A percentile compares a stretch with the other conserved stretches of the same genome.
Conservation (phyloP, 1,140 invertebrate species). For the Drosophila sp. region DNA sequence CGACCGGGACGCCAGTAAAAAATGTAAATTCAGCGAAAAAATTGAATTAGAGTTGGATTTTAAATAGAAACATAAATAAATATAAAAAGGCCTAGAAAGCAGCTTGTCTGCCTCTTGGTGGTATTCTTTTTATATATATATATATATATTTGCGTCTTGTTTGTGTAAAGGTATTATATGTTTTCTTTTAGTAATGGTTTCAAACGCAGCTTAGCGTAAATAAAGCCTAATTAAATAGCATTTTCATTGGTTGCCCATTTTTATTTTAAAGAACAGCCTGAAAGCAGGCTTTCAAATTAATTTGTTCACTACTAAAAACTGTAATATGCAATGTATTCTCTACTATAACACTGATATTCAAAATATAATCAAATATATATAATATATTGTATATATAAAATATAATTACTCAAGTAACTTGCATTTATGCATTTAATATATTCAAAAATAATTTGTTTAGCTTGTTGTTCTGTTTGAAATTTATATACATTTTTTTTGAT, state of each 20-base stretch:
- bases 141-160: conserved; percentile 47
- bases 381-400: no score
- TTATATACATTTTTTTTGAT: no score
- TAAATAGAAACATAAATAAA: conserved; percentile 65
- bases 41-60: conserved; percentile 81
- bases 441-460: no score
- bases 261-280: conserved; percentile 8
- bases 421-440: no score
- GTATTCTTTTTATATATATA: no score
- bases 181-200: conserved; percentile 64
- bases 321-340: neutral
- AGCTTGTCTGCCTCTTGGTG: conserved; percentile 8
- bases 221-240: conserved; percentile 11
- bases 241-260: neutral
- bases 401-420: no score
- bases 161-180: conserved; percentile 61
- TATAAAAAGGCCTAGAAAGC: conserved; percentile 8
- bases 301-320: neutral
- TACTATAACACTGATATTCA: no score
- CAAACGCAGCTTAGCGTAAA: conserved; percentile 29
- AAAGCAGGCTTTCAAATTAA: conserved; percentile 11
- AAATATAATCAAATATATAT: neutral
- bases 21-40: conserved; percentile 72
- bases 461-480: no score
- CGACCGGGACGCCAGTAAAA: conserved; percentile 24